Base-by-base conservation (phyloP, 2,888 invertebrate species). In the Labia minor region DNA sequence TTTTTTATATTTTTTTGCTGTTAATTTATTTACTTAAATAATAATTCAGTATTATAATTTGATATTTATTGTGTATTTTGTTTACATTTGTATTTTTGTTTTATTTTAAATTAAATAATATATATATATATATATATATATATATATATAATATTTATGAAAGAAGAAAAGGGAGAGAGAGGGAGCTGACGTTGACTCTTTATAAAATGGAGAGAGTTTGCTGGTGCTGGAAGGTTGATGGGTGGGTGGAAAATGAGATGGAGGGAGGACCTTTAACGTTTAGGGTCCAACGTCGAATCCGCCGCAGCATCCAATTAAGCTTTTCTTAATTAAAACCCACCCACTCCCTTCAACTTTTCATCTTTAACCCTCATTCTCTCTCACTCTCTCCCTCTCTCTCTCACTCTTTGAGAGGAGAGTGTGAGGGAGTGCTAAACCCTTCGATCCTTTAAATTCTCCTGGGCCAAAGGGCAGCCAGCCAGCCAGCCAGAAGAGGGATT, bases 281-380 rank as follows among this genome's bases (percentile, higher is more conserved):
- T 49, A n/a, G n/a, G 49, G 49, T 16, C 49, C 49, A 16, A 49
- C 49, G 49, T 49, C 49, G 49, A 49, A 49, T 49, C n/a, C 49
- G 49, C 49, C 49, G 49, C 49, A 49, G 49, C 49, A 49, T 49
- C 49, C 49, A 49, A 49, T 49, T 49, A 49, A 49, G 49, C 49
- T 49, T 49, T 49, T 49, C 49, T 49, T 49, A 49, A 49, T 49
- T 49, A 49, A 49, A 49, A 49, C 49, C 49, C 49, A 2, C 49
- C 26, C 4, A 6, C 26, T 3, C 26, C 26, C 26, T 26, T 8
- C 49, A 49, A 11, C 49, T 16, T 49, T 49, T 26, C 49, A 49
- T 16, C 49, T 16, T 49, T 49, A 16, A 6, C 11, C 11, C 33
- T 33, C 33, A 33, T 33, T 11, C 11, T 33, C 11, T 6, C 33